A percentile compares a stretch with the other conserved stretches of the same genome.
Conservation (phyloP, 2,113 vertebrate species). For the Gavia stellata region DNA sequence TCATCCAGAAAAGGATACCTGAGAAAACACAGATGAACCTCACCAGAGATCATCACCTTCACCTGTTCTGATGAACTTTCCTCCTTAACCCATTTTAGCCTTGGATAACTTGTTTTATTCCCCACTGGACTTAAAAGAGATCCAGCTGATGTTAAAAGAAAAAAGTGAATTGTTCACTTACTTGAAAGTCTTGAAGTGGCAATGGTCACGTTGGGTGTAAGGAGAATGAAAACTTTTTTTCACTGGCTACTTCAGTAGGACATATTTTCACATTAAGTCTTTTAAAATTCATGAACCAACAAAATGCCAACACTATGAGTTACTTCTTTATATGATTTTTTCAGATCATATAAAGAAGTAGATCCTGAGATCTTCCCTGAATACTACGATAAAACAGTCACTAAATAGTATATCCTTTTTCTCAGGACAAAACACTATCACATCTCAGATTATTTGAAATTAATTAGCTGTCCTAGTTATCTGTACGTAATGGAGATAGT, state of each 20-base stretch:
- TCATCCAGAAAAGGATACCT: background rate
- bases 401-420: background rate
- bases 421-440: background rate
- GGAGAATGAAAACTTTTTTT: background rate
- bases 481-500: background rate
- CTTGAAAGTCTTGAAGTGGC: background rate
- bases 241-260: background rate
- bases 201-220: background rate
- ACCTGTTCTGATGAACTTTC: constrained; percentile 13
- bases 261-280: background rate
- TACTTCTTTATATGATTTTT: background rate
- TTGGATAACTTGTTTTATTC: background rate
- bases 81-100: constrained; percentile 1
- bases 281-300: background rate
- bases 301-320: background rate
- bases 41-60: constrained; percentile 22
- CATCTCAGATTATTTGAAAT: background rate
- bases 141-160: background rate
- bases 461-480: background rate
- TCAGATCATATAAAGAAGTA: too few species aligned
- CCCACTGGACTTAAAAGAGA: background rate
- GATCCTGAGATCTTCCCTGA: background rate
- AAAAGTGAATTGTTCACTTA: background rate
- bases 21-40: background rate
- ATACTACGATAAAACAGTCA: background rate